Conservation (phyloP, 2,113 vertebrate genomes). For the Lophius piscatorius region DNA sequence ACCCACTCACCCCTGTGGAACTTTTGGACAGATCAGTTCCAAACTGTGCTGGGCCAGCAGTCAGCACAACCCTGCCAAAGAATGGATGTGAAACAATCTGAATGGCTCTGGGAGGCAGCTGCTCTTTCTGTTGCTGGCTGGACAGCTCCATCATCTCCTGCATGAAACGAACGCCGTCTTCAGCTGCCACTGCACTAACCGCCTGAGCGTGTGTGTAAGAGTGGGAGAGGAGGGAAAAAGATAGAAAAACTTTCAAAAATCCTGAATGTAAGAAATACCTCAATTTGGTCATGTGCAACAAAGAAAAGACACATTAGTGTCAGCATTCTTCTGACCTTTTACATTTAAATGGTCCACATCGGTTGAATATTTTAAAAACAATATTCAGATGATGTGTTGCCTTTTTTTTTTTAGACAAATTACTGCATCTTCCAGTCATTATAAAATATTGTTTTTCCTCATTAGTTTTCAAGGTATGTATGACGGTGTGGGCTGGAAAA, state of each 20-base stretch:
- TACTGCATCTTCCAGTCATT: too few relatives aligned
- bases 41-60: slow-evolving; percentile 96
- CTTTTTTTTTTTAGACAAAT: too few relatives aligned
- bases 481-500: too few relatives aligned
- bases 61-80: slow-evolving; percentile 95
- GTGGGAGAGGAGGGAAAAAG: background rate
- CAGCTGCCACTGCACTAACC: slow-evolving; percentile 93
- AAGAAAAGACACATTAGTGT: background rate
- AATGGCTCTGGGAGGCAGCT: slow-evolving; percentile 94
- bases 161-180: slow-evolving; percentile 98
- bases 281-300: too few relatives aligned
- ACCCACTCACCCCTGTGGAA: slow-evolving; percentile 85
- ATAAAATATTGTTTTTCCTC: too few relatives aligned
- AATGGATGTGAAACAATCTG: slow-evolving; percentile 96
- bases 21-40: slow-evolving; percentile 94
- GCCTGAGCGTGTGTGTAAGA: slow-evolving; percentile 77
- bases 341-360: slow-evolving; percentile 6
- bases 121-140: slow-evolving; percentile 98
- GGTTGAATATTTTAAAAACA: too few relatives aligned
- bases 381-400: too few relatives aligned
- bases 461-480: too few relatives aligned
- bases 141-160: slow-evolving; percentile 99
- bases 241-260: background rate
- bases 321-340: background rate
- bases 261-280: background rate